Evolutionary conservation across 2,113 vertebrate species (phyloP).

Genomic region (cat (Felis catus)): F.catus_Fca126_mat1.0 CM031414.1:75267501-75268000

Average conservation of each 20-base stretch:
- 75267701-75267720: not conserved
- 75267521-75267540: not conserved
- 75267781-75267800: not conserved
- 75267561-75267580: not conserved
- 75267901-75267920: not conserved
- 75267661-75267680: not conserved
- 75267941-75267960: slow-evolving; percentile 8
- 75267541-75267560: not conserved
- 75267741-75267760: not conserved
- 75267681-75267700: not conserved
- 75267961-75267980: slow-evolving; percentile 27
- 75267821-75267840: not conserved
- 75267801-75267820: not conserved
- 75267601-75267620: not conserved
- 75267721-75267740: not conserved
- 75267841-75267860: not conserved
- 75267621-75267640: not conserved
- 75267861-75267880: not conserved
- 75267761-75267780: not conserved
- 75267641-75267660: not conserved
- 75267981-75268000: not conserved
- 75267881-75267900: not conserved
- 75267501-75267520: not conserved
- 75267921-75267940: not conserved
- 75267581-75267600: not conserved